Evolutionary conservation across 2,113 vertebrate species (phyloP).

Genomic region (Alexandromys fortis): DNA sequence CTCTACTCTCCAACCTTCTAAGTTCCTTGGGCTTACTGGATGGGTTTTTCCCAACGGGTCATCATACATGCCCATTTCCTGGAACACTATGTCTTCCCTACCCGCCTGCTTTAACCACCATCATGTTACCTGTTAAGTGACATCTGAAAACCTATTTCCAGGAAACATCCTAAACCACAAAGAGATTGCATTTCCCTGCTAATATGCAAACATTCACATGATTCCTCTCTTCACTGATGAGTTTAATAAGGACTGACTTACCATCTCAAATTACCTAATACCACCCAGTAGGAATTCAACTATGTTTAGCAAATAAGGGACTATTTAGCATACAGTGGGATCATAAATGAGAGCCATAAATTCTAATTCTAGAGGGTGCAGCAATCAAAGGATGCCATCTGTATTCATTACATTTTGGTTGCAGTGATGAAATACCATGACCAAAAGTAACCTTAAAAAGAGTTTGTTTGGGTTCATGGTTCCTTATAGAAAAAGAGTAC

Average conservation of each 20-base stretch:
- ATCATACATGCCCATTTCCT: background rate
- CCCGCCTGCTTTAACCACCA: background rate
- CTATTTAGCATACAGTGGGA: background rate
- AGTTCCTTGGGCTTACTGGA: background rate
- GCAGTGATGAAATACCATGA: background rate
- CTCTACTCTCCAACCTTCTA: background rate
- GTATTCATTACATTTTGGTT: background rate
- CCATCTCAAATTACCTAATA: background rate
- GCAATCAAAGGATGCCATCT: background rate
- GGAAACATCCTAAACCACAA: background rate
- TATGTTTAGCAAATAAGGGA: background rate
- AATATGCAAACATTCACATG: background rate
- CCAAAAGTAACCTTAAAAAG: background rate
- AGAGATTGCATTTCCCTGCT: background rate
- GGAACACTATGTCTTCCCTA: background rate
- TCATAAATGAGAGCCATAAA: background rate
- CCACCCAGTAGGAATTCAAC: background rate
- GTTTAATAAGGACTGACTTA: background rate
- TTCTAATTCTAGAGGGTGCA: background rate
- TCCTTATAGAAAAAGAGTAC: no score
- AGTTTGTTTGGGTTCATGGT: background rate
- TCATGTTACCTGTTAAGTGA: background rate
- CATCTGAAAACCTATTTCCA: background rate
- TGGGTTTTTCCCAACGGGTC: background rate
- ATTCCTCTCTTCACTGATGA: background rate